Evolutionary conservation across 2,888 invertebrate species (phyloP), one percentile per base, ranked within the genome.

Genomic region (Plemyria rubiginata): DNA sequence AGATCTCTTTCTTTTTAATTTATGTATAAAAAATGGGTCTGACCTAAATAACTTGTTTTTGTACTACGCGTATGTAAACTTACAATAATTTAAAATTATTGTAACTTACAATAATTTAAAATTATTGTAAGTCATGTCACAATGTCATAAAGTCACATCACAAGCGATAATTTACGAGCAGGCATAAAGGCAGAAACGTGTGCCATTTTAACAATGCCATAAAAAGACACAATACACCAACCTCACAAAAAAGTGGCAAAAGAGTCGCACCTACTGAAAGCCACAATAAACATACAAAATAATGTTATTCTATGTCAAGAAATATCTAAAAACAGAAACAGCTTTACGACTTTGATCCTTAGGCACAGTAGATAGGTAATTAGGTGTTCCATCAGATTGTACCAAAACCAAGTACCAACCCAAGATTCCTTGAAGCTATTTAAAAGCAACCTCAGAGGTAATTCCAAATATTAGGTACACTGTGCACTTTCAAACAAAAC

Each of bases 141-240:
- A 58, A 65, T 71, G 65, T 76, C 74, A 78, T 80, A 80, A 83
- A 81, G 57, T 67, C 69, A 72, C 73, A 74, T 68, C 70, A 67
- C 70, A 73, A 63, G 64, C 67, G 70, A 75, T 79, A 75, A 80
- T 84, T 83, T 80, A 85, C 80, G 79, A 80, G 67, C 68, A 28
- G 66, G 67, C 71, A 78, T 80, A 79, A 80, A 73, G 60, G 62
- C 52, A 65, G 68, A 76, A 79, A 79, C 75, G 74, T 73, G 72
- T 71, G 76, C 73, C 74, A 76, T 77, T 80, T 77, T 75, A 75
- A 78, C 77, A 79, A 70, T 76, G 76, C 70, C 71, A 71, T 81
- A 79, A 79, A 79, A 71, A 58, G 54, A 41, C 60, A 53, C 55
- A 59, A 58, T 46, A 54, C 52, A 57, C 62, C 65, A 53, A 11